Percentiles rank a stretch among this genome's conserved stretches.
Conservation (phyloP, 1,140 invertebrate genomes). For the Bombus cullumanus region DNA sequence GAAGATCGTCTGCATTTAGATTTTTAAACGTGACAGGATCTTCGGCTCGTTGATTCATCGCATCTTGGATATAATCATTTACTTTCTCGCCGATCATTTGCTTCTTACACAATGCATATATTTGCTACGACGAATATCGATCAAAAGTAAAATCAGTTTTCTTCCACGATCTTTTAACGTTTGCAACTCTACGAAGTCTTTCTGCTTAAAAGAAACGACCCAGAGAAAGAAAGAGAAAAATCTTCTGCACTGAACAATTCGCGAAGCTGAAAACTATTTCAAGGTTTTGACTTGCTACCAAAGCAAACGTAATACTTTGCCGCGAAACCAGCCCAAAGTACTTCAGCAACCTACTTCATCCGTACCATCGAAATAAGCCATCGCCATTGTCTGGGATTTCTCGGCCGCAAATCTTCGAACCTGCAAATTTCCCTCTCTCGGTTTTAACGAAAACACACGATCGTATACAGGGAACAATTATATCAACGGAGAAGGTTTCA, state of each 20-base stretch:
- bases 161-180: background rate
- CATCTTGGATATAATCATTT: background rate
- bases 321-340: background rate
- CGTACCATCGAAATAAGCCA: too few relatives aligned
- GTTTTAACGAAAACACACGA: too few relatives aligned
- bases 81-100: background rate
- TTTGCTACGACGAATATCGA: background rate
- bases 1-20: background rate
- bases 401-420: too few relatives aligned
- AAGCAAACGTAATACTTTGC: background rate
- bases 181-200: background rate
- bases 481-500: too few relatives aligned
- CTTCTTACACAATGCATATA: background rate
- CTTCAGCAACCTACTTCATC: background rate
- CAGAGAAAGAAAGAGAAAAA: background rate
- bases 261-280: background rate
- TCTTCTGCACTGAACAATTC: background rate
- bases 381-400: too few relatives aligned
- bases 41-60: too few relatives aligned
- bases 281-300: background rate
- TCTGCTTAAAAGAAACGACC: too few relatives aligned
- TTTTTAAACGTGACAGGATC: background rate
- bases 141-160: background rate
- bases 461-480: too few relatives aligned
- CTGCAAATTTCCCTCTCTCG: too few relatives aligned